Percentiles rank a stretch among this genome's conserved stretches.
Conservation (phyloP, 2,797 vertebrate species). For the Protosalanx chinensis region DNA sequence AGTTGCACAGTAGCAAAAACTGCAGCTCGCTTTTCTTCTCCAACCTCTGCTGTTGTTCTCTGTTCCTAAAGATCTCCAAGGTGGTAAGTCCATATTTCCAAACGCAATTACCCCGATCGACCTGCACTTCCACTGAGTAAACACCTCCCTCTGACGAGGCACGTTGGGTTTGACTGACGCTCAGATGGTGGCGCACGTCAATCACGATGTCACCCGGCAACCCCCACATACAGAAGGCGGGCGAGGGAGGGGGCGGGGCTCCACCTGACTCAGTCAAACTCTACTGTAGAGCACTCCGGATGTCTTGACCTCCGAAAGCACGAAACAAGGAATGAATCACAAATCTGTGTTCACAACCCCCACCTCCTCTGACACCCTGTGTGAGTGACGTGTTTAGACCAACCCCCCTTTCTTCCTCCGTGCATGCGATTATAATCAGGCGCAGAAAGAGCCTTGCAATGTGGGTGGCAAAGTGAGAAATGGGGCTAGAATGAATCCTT, state of each 20-base stretch:
- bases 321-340: constrained; percentile 54
- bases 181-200: constrained; percentile 20
- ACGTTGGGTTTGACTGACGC: constrained; percentile 52
- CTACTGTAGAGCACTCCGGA: constrained; percentile 37
- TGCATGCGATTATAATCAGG: constrained; percentile 52
- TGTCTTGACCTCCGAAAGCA: constrained; percentile 29
- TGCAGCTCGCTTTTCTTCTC: constrained; percentile 31
- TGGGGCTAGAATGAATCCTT: no score
- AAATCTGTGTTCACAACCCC: constrained; percentile 24
- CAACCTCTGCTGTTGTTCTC: constrained; percentile 35
- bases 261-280: constrained; percentile 59
- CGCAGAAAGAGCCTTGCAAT: neutral
- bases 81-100: constrained; percentile 64
- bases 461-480: no score
- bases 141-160: constrained; percentile 33
- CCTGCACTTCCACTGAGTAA: constrained; percentile 53
- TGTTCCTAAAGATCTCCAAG: constrained; percentile 62
- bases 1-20: constrained; percentile 14
- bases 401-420: constrained; percentile 27
- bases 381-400: constrained; percentile 15
- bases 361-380: constrained; percentile 1
- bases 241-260: no score
- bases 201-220: constrained; percentile 13
- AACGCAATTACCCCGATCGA: constrained; percentile 8
- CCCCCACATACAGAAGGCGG: neutral